Conservation (phyloP, 2,797 vertebrate genomes). For the Nannoperca australis region DNA sequence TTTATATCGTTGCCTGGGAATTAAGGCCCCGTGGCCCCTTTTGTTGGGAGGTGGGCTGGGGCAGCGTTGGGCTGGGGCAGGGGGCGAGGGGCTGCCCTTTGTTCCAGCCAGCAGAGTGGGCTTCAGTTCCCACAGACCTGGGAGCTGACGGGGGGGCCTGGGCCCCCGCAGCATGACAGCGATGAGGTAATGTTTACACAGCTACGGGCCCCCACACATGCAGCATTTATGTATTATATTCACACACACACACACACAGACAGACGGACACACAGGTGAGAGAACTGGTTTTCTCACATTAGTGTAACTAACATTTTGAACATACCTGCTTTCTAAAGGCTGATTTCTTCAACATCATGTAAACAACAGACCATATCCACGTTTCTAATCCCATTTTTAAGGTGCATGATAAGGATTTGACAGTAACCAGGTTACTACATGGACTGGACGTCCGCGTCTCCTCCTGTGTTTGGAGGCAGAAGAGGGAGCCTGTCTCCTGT, state of each 20-base stretch:
- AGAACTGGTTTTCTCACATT: background rate
- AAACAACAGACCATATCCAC: no score
- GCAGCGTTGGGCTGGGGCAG: constrained; percentile 77
- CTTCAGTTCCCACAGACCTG: constrained; percentile 90
- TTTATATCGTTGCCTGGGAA: constrained; percentile 94
- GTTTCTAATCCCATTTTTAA: no score
- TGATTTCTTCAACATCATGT: no score
- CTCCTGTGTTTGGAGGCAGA: background rate
- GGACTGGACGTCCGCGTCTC: background rate
- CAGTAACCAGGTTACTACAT: background rate
- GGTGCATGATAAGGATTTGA: background rate
- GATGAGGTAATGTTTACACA: constrained; percentile 87
- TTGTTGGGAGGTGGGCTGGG: constrained; percentile 86
- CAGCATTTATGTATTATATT: constrained; percentile 24
- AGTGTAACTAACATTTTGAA: no score
- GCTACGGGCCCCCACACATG: constrained; percentile 59
- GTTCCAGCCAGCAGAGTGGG: constrained; percentile 89
- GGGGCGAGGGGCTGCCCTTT: constrained; percentile 86
- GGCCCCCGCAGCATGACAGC: constrained; percentile 55
- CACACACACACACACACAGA: constrained; percentile 21
- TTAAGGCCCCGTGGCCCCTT: constrained; percentile 89
- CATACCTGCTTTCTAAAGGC: no score
- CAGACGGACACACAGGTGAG: constrained; percentile 42
- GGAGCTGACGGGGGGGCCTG: constrained; percentile 27
- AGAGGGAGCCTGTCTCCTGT: background rate